Conservation (phyloP, 2,797 vertebrate species). For the Micromesistius poutassou region DNA sequence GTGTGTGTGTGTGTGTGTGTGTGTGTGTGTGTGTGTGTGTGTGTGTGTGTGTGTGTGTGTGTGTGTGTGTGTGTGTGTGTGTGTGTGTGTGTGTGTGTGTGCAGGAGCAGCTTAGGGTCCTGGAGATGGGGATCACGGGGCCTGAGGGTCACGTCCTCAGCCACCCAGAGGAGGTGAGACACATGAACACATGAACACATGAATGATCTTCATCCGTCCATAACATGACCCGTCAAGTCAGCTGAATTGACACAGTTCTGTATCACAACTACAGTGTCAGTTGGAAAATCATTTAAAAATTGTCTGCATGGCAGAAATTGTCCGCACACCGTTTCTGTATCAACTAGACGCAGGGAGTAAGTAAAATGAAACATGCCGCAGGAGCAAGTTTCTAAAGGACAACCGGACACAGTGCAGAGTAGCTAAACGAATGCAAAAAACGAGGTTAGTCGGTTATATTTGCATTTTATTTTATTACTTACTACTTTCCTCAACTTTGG, state of each 20-base stretch:
- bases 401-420: background rate
- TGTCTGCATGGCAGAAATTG: too few relatives aligned
- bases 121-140: constrained; percentile 94
- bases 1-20: background rate
- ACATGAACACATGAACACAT: too few relatives aligned
- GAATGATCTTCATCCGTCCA: background rate
- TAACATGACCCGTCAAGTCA: background rate
- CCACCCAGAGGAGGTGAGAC: constrained; percentile 91
- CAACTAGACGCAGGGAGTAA: too few relatives aligned
- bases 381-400: background rate
- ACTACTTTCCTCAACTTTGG: too few relatives aligned
- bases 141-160: constrained; percentile 96
- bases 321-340: too few relatives aligned
- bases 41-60: background rate
- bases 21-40: background rate
- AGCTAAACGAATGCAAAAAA: background rate
- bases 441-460: too few relatives aligned
- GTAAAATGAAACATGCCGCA: background rate
- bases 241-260: background rate
- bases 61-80: constrained; percentile 10
- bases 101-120: constrained; percentile 91
- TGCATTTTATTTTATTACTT: too few relatives aligned
- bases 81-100: constrained; percentile 19
- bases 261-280: background rate
- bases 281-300: too few relatives aligned